Percentiles rank a stretch among this genome's conserved stretches.
phyloP scores from a whole-genome alignment of 2,888 invertebrate genomes.

The Ophion costatus region DNA sequence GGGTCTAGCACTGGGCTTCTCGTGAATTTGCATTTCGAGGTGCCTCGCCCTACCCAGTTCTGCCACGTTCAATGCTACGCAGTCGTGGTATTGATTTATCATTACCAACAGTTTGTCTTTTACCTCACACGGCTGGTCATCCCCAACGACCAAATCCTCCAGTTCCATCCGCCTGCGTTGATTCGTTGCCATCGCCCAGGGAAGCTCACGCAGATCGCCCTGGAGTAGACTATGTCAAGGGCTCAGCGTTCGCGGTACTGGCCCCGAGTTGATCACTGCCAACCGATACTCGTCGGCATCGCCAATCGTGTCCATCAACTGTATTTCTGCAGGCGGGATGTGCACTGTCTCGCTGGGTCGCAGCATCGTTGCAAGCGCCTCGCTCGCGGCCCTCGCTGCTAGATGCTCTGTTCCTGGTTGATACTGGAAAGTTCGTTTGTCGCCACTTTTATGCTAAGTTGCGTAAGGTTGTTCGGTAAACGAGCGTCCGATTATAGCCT shows the following conservation, averaged over 20 bases:
- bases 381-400: not conserved
- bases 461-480: no score
- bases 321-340: no score
- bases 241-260: not conserved
- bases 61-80: slow-evolving; percentile 26
- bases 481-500: not conserved
- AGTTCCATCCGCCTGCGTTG: not conserved
- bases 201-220: not conserved
- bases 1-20: slow-evolving; percentile 8
- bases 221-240: not conserved
- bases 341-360: no score
- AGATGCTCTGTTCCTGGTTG: not conserved
- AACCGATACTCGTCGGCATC: not conserved
- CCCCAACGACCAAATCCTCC: not conserved
- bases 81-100: slow-evolving; percentile 25
- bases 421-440: no score
- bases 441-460: not conserved
- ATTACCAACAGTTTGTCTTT: not conserved
- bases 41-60: slow-evolving; percentile 19
- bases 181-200: not conserved
- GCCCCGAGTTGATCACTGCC: not conserved
- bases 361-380: no score
- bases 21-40: slow-evolving; percentile 26
- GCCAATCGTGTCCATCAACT: no score
- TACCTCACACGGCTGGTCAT: not conserved